Evolutionary conservation across 2,113 vertebrate genomes (phyloP), one percentile per base, ranked within the genome.

Genomic region (Colistium nudipinnis): DNA sequence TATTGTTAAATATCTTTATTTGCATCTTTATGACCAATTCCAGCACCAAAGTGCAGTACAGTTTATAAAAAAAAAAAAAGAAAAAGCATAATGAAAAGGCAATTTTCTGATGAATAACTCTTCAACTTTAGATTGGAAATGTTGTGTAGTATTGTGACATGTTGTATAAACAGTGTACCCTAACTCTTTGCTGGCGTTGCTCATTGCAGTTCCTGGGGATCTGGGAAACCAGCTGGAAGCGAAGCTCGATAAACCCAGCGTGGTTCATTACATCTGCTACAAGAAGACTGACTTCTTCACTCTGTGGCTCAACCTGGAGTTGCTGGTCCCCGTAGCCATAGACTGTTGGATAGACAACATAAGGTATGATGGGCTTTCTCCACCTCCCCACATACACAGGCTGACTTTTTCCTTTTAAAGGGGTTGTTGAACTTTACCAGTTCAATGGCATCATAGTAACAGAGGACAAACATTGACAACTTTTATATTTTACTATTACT

Each of bases 311-410:
- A 99, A 99, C 87, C 90, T 98, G 24, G 98, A 99, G 77, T 93
- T 96, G 78, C 93, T 99, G 77, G 89, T 98, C 36, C 98, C 98
- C 0, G 84, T 97, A 16, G 93, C 96, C 84, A 99, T 99, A 69
- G 98, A 99, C 90, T 99, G 98, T 80, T 99, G 98, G 98, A 96
- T 99, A 31, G 98, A 99, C 90, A 99, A 99, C 79, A 98, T 99
- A 80, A 95, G 97, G 98, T 99, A 84, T 73, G 20, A 6, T 12
- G 1, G n/a, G 28, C 5, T 54, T 53, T 16, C 1, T 36, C 3
- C 19, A 9, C 43, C 1, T 35, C 22, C 3, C 1, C 51, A n/a
- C 27, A 48, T 7, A 10, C 17, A 39, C 30, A 17, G 6, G 7
- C 14, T 28, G 20, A n/a, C 7, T 25, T 27, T 36, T 36, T 5